Conservation (phyloP, 2,113 vertebrate genomes). For the Empidonax traillii region DNA sequence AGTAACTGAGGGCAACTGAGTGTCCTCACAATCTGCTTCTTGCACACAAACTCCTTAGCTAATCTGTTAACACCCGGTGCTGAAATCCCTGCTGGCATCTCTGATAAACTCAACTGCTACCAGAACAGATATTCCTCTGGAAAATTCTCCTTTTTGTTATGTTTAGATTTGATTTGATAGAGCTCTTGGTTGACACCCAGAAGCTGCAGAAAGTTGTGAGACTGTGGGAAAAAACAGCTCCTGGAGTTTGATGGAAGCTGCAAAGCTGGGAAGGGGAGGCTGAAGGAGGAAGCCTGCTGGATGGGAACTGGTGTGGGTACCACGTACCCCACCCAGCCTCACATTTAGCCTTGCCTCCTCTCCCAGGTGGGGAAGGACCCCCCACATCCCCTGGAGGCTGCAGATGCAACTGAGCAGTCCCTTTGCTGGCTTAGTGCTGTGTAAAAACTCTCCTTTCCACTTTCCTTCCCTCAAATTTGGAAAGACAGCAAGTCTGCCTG, state of each 20-base stretch:
- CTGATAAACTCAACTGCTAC: background rate
- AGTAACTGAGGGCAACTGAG: background rate
- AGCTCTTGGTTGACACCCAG: background rate
- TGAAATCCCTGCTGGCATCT: background rate
- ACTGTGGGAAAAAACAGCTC: fast-evolving
- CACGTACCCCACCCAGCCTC: background rate
- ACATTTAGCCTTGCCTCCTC: background rate
- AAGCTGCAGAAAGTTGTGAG: background rate
- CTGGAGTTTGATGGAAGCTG: background rate
- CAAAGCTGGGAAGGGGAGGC: fast-evolving
- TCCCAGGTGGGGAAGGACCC: background rate
- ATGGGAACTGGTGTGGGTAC: background rate
- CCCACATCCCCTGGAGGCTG: background rate
- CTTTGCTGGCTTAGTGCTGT: background rate
- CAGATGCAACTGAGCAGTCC: background rate
- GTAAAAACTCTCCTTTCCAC: background rate
- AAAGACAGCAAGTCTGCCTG: constrained; percentile 27
- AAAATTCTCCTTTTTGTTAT: background rate
- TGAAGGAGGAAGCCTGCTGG: background rate
- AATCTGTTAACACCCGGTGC: background rate
- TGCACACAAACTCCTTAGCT: background rate
- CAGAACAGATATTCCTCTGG: background rate
- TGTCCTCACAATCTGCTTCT: background rate
- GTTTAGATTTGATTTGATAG: background rate
- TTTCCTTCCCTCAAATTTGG: background rate